Percentiles rank a stretch among this genome's conserved stretches.
phyloP scores from a whole-genome alignment of 2,888 invertebrate genomes.

The Cantharis flavilabris region DNA sequence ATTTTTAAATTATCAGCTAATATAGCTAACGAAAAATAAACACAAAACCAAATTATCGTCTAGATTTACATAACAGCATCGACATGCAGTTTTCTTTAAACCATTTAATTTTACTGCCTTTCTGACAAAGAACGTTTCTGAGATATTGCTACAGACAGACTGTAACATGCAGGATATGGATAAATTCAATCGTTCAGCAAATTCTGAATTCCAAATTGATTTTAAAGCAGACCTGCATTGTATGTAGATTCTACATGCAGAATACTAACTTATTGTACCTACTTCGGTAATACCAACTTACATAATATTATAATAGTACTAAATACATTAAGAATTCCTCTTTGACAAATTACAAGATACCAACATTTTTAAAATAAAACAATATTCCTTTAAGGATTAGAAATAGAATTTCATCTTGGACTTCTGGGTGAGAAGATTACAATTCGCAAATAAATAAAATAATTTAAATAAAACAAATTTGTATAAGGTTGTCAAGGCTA shows the following conservation, averaged over 20 bases:
- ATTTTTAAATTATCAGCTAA: neutral
- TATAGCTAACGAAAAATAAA: neutral
- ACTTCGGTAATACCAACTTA: too few relatives aligned
- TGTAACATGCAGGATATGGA: neutral
- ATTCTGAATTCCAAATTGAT: neutral
- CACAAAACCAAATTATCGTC: neutral
- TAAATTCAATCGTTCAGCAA: neutral
- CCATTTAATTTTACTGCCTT: neutral
- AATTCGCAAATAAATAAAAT: neutral
- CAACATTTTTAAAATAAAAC: too few relatives aligned
- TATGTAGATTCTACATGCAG: neutral
- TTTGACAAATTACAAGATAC: neutral
- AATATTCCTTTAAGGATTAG: too few relatives aligned
- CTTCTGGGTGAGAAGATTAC: neutral
- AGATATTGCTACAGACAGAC: neutral
- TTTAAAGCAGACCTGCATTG: neutral
- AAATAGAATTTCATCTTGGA: neutral
- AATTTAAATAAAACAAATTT: neutral
- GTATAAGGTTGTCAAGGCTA: neutral
- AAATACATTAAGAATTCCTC: neutral
- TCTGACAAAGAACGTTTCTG: neutral
- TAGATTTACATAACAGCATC: neutral
- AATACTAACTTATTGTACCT: too few relatives aligned
- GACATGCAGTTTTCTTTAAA: neutral
- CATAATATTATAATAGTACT: neutral